Conservation (phyloP, 2,888 invertebrate species). For the Eulithis testata region DNA sequence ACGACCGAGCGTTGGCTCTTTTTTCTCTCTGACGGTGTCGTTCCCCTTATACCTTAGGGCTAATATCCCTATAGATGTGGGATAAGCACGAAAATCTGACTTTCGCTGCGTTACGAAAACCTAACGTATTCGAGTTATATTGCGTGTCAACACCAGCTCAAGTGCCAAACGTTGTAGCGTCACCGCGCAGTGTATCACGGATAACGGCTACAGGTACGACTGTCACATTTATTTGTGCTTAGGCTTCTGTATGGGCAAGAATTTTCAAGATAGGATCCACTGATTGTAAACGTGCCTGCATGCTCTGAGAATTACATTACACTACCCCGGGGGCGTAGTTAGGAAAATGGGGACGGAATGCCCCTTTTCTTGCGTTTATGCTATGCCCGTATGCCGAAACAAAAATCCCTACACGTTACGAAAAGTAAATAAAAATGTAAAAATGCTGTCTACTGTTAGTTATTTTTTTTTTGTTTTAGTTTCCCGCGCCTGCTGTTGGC, state of each 20-base stretch:
- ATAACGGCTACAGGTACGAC: too few relatives aligned
- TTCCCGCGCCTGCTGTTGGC: conserved; percentile 65
- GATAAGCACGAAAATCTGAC: too few relatives aligned
- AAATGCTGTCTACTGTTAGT: not conserved
- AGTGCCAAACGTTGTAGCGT: too few relatives aligned
- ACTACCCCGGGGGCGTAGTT: conserved; percentile 23
- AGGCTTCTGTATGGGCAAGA: conserved; percentile 24
- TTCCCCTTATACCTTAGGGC: conserved; percentile 56
- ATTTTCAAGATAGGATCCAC: conserved; percentile 47
- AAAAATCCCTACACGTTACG: too few relatives aligned
- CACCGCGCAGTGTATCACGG: too few relatives aligned
- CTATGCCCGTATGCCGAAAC: too few relatives aligned
- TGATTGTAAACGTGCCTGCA: conserved; percentile 52
- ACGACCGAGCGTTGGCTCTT: conserved; percentile 46
- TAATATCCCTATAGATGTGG: conserved; percentile 34
- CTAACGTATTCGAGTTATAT: too few relatives aligned
- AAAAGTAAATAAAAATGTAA: not conserved
- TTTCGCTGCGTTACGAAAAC: too few relatives aligned
- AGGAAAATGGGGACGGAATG: conserved; percentile 14
- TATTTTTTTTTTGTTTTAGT: conserved; percentile 54
- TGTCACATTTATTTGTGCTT: too few relatives aligned
- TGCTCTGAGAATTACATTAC: conserved; percentile 48
- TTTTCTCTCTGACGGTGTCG: conserved; percentile 60
- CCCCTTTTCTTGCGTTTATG: not conserved
- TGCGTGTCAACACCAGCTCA: too few relatives aligned